phyloP scores from a whole-genome alignment of 2,113 vertebrate genomes.

The Eclectus roratus region DNA sequence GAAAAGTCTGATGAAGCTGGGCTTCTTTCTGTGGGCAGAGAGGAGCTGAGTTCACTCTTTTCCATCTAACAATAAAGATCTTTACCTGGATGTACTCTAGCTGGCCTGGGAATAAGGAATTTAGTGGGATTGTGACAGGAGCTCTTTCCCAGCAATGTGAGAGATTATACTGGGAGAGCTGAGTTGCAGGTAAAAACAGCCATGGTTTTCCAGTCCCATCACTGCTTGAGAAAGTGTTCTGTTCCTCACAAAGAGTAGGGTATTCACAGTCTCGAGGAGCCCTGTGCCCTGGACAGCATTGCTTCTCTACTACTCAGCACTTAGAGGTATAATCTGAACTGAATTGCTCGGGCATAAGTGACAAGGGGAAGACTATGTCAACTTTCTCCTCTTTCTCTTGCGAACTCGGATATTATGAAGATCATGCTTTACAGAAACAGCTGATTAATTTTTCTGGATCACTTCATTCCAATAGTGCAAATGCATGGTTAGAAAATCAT shows the following conservation, averaged over 20 bases:
- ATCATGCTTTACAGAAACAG: neutral
- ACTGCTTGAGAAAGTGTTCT: neutral
- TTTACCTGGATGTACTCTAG: neutral
- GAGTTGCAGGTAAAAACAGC: neutral
- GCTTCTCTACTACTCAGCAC: neutral
- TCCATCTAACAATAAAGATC: neutral
- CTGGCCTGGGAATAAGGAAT: neutral
- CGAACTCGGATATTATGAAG: neutral
- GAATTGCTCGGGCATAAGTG: neutral
- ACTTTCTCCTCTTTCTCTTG: neutral
- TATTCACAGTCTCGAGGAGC: neutral
- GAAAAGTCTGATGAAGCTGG: neutral
- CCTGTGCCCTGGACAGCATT: neutral
- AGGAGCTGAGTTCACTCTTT: neutral
- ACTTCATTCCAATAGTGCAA: neutral
- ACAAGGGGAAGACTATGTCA: neutral
- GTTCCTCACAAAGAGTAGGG: neutral
- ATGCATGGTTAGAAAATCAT: neutral
- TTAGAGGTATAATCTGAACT: neutral
- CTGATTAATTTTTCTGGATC: neutral
- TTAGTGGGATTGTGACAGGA: neutral
- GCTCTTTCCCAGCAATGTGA: neutral
- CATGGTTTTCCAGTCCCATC: neutral
- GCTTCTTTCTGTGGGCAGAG: neutral
- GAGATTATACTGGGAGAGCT: neutral